phyloP scores from a whole-genome alignment of 2,113 vertebrate species.

The Oryzias curvinotus region DNA sequence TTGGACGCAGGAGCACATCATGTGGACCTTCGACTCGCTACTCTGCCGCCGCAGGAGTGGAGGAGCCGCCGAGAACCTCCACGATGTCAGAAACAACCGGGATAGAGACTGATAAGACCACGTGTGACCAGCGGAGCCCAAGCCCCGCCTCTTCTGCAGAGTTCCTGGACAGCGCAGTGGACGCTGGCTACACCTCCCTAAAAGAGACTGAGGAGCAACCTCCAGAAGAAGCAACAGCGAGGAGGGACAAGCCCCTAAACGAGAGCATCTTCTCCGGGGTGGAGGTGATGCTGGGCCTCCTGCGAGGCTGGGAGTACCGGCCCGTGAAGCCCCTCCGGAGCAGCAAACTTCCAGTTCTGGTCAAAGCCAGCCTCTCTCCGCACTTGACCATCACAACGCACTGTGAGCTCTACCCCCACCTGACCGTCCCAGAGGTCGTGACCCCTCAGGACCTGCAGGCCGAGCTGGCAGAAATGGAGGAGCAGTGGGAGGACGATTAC shows the following conservation, averaged over 20 bases:
- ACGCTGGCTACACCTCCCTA: conserved; percentile 30
- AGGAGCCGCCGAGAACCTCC: conserved; percentile 48
- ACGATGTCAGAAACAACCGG: conserved; percentile 47
- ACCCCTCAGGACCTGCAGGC: conserved; percentile 69
- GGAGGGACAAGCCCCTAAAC: conserved; percentile 45
- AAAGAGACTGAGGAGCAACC: conserved; percentile 51
- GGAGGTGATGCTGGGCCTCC: conserved; percentile 80
- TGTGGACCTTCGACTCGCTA: conserved; percentile 80
- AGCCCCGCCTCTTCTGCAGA: conserved; percentile 81
- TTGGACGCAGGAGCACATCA: conserved; percentile 83
- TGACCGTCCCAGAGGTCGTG: conserved; percentile 57
- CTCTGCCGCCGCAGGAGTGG: conserved; percentile 61
- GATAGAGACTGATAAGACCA: conserved; percentile 52
- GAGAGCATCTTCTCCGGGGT: conserved; percentile 56
- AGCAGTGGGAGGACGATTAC: conserved; percentile 88
- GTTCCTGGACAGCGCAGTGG: conserved; percentile 80
- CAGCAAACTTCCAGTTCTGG: conserved; percentile 85
- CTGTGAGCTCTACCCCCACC: conserved; percentile 41
- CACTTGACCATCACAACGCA: neutral
- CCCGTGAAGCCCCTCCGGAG: conserved; percentile 83
- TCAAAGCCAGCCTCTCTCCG: conserved; percentile 68
- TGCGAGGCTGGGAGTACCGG: conserved; percentile 82
- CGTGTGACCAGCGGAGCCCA: conserved; percentile 72
- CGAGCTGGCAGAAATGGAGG: conserved; percentile 84
- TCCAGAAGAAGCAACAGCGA: too few relatives aligned